These are phyloP conservation scores for Tipula vernalis DNA, from an alignment of 2,888 invertebrate genomes.

Conservation along the genomic window DNA sequence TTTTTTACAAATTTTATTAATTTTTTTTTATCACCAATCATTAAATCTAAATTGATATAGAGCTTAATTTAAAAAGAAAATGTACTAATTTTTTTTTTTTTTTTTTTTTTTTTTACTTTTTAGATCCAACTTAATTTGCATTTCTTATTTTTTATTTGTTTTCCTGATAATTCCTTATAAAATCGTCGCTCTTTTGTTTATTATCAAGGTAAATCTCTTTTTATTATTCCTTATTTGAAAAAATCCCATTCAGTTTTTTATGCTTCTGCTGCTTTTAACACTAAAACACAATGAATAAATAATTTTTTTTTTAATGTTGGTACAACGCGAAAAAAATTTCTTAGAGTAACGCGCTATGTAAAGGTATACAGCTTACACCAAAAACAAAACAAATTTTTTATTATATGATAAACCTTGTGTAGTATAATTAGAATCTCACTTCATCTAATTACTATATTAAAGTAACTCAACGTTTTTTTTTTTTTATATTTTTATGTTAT, in stretches of 20 bases:
- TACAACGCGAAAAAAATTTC: background rate
- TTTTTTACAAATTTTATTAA: background rate
- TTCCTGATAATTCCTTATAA: background rate
- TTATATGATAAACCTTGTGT: background rate
- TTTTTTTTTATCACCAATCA: background rate
- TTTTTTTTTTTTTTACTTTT: background rate
- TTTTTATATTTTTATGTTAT: background rate
- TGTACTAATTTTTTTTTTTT: background rate
- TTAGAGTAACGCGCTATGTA: background rate
- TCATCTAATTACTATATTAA: background rate
- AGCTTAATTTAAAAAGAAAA: background rate
- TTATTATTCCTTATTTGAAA: background rate
- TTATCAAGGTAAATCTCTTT: background rate
- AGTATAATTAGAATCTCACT: background rate
- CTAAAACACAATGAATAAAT: background rate
- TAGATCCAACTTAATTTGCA: background rate
- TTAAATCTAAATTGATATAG: background rate
- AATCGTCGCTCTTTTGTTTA: conserved; percentile 4
- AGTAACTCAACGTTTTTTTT: background rate
- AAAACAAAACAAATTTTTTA: background rate
- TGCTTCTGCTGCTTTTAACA: background rate
- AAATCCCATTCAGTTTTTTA: background rate
- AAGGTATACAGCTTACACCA: background rate
- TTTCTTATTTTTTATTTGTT: background rate
- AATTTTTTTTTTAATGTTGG: background rate